A percentile compares a stretch with the other conserved stretches of the same genome.
Conservation (phyloP, 2,888 invertebrate species). For the Lasioglossum pauxillum region DNA sequence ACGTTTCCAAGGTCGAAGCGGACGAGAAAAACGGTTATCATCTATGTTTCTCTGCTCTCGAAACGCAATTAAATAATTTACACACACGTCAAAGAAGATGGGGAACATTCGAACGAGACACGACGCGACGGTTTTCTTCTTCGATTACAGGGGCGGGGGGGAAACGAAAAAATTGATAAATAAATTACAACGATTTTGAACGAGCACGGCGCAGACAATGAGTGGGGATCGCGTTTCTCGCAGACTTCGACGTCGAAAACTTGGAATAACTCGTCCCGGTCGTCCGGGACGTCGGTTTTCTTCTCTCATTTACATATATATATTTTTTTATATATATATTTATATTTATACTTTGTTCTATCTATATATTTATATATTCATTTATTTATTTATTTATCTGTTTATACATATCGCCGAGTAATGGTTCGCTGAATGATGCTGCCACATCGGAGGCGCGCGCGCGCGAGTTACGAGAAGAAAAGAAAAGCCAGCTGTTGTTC, state of each 20-base stretch:
- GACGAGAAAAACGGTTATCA: constrained; percentile 29
- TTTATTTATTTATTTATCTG: constrained; percentile 56
- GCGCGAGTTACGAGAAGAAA: background rate
- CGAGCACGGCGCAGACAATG: background rate
- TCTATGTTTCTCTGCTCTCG: background rate
- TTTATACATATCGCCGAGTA: constrained; percentile 63
- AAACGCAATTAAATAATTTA: constrained; percentile 12
- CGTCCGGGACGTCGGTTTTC: constrained; percentile 51
- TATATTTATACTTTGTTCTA: constrained; percentile 61
- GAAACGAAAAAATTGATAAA: background rate
- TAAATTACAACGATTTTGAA: background rate
- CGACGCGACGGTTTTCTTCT: background rate
- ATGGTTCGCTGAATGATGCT: constrained; percentile 41
- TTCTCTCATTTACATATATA: constrained; percentile 64
- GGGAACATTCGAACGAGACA: background rate
- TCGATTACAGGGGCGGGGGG: background rate
- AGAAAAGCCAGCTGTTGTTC: background rate
- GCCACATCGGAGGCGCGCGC: constrained; percentile 28
- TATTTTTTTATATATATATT: constrained; percentile 45
- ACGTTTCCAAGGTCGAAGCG: constrained; percentile 58
- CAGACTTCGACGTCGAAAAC: constrained; percentile 55
- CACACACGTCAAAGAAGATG: background rate
- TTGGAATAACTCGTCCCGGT: constrained; percentile 48
- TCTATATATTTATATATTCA: constrained; percentile 63
- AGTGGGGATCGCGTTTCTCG: constrained; percentile 10